Evolutionary conservation across 2,113 vertebrate species (phyloP), one percentile per base, ranked within the genome.

Genomic region (Sciurus niger): DNA sequence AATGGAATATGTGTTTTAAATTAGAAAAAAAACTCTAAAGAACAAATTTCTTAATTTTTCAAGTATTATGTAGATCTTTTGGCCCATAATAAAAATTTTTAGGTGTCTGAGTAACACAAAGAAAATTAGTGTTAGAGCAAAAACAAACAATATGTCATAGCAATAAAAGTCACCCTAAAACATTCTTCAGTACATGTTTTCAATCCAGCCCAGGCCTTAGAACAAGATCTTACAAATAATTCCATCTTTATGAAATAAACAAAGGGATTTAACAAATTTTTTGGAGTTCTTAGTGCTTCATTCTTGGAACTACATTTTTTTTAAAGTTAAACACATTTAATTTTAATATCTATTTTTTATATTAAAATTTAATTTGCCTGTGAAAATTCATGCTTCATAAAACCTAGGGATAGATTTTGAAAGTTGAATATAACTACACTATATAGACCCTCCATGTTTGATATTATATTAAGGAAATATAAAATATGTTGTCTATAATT

Each of bases 81-180:
- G 14, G 12, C 63, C 72, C 34, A 65, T 90, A 76, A 73, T 72
- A 73, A 90, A 74, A 73, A 84, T 40, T 93, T 93, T 25, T 90
- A 58, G n/a, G 74, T 37, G 46, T 72, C 30, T 93, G 48, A 96
- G 67, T 55, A 90, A 90, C 0, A 30, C 4, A 58, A 30, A 90
- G 16, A 63, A 95, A 73, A 88, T 85, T 89, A 78, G 13, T 83
- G 43, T 46, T 72, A 83, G 58, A 79, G 2, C 63, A 28, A 74
- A 91, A 88, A 84, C n/a, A 60, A 78, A 70, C 67, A 89, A 74
- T 53, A 32, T 43, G 32, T 88, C 6, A 40, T n/a, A 91, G 25
- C 77, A 85, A 63, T 60, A 79, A 73, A 74, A 55, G 25, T 2
- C 16, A 51, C 20, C 22, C 14, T 90, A 10, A 58, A 24, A 84